Evolutionary conservation across 2,888 invertebrate genomes (phyloP).

Genomic region (Hypena proboscidalis): DNA sequence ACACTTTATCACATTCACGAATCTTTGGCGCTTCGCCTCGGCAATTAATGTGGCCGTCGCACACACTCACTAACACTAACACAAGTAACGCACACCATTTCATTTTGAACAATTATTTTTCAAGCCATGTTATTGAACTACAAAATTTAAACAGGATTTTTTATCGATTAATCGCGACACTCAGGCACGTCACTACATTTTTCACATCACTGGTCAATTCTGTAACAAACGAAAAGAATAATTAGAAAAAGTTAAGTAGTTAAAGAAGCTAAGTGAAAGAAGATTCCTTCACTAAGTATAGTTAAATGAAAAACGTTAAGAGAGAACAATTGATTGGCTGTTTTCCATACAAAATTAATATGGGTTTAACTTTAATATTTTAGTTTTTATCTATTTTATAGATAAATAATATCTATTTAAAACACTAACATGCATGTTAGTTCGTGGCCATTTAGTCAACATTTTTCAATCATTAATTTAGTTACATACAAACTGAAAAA

Average conservation of each 20-base stretch:
- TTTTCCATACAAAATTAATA: too few relatives aligned
- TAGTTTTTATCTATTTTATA: too few relatives aligned
- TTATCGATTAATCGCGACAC: slow-evolving; percentile 23
- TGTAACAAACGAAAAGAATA: slow-evolving; percentile 42
- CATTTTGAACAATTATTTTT: slow-evolving; percentile 51
- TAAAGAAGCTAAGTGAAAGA: not conserved
- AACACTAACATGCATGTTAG: too few relatives aligned
- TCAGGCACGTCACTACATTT: slow-evolving; percentile 19
- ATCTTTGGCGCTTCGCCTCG: slow-evolving; percentile 64
- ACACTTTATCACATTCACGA: slow-evolving; percentile 78
- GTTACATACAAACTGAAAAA: too few relatives aligned
- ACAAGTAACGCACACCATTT: slow-evolving; percentile 51
- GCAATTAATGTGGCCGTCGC: slow-evolving; percentile 63
- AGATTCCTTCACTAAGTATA: too few relatives aligned
- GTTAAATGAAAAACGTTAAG: too few relatives aligned
- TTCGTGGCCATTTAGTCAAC: too few relatives aligned
- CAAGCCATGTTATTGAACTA: not conserved
- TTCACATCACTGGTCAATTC: slow-evolving; percentile 28
- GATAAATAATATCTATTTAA: too few relatives aligned
- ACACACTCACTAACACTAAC: slow-evolving; percentile 50
- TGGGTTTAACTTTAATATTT: too few relatives aligned
- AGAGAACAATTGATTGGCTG: too few relatives aligned
- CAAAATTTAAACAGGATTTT: slow-evolving; percentile 8
- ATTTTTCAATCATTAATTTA: too few relatives aligned
- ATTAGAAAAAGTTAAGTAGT: slow-evolving; percentile 9